Conservation (phyloP, 2,797 vertebrate genomes). For the Dicrostonyx torquatus region DNA sequence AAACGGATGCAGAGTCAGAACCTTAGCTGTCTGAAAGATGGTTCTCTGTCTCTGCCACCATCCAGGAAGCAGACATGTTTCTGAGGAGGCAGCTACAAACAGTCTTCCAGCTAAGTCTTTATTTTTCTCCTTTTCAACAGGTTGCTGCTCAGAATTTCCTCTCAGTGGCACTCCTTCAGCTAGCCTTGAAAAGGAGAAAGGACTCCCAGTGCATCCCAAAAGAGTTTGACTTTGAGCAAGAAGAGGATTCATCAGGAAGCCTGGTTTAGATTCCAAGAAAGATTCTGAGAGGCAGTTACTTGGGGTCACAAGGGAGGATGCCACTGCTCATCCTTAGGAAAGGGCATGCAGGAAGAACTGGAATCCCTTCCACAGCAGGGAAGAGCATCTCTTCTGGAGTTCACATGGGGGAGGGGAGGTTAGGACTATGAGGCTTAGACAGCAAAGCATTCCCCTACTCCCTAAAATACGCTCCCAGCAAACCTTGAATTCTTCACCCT, state of each 20-base stretch:
- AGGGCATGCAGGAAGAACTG: neutral
- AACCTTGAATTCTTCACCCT: neutral
- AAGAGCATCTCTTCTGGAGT: neutral
- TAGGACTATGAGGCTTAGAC: neutral
- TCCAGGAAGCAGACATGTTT: neutral
- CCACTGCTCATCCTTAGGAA: neutral
- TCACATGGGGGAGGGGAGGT: fast-evolving
- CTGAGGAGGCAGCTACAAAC: neutral
- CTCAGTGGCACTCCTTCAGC: neutral
- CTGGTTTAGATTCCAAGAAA: neutral
- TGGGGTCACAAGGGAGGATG: fast-evolving
- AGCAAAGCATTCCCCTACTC: neutral
- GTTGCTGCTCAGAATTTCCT: slow-evolving; percentile 30
- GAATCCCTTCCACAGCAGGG: neutral
- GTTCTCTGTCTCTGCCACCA: slow-evolving; percentile 34
- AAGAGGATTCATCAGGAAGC: neutral
- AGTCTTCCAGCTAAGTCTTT: slow-evolving; percentile 56
- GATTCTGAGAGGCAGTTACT: neutral
- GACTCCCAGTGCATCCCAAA: neutral
- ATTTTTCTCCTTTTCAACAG: slow-evolving; percentile 58
- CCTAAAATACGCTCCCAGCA: neutral
- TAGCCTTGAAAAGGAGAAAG: neutral
- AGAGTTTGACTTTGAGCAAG: neutral
- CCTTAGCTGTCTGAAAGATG: neutral
- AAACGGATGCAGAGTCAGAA: slow-evolving; percentile 57